Base-by-base conservation (phyloP, 2,888 invertebrate species). In the Clivina fossor region DNA sequence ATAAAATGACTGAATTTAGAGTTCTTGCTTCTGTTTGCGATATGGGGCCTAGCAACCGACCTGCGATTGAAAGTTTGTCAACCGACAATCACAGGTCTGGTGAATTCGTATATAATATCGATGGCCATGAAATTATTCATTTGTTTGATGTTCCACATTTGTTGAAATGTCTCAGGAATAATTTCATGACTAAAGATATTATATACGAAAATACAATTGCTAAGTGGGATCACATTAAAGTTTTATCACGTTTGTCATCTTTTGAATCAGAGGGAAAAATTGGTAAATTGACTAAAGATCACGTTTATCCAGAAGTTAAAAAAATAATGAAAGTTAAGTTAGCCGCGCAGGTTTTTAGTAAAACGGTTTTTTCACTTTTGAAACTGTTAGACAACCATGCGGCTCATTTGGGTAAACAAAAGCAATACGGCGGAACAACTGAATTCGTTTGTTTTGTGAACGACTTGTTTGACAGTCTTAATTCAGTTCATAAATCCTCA, bases 121-220 rank as follows among this genome's bases (percentile, higher is more conserved):
- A 41, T 41, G 41, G 41, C 22, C 41, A 41, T 41, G 41, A 41
- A 18, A 41, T 41, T 41, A 41, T 41, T 18, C 41, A 41, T 41
- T 41, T 41, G 15, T 41, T 41, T 41, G 41, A 41, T 41, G 41
- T 41, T 3, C 41, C 41, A 7, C 19, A 41, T 41, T 19, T 41
- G n/a, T 7, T 41, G 4, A 41, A 41, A 41, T 41, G 9, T 41
- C n/a, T n/a, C n/a, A n/a, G n/a, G n/a, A n/a, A n/a, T n/a, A 26
- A 26, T 26, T 26, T 26, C 33, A 8, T 41, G 22, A 41, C 41
- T 5, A 41, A 41, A 20, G 24, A 41, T 41, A 41, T 41, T 20
- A 20, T 41, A n/a, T 41, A 41, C n/a, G 22, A 41, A 4, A 4
- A 8, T n/a, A 9, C n/a, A 22, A 24, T 19, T 20, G 41, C 41